These are phyloP conservation scores for Phaonia tiefii DNA, from an alignment of 2,888 invertebrate genomes.

Conservation along the genomic window DNA sequence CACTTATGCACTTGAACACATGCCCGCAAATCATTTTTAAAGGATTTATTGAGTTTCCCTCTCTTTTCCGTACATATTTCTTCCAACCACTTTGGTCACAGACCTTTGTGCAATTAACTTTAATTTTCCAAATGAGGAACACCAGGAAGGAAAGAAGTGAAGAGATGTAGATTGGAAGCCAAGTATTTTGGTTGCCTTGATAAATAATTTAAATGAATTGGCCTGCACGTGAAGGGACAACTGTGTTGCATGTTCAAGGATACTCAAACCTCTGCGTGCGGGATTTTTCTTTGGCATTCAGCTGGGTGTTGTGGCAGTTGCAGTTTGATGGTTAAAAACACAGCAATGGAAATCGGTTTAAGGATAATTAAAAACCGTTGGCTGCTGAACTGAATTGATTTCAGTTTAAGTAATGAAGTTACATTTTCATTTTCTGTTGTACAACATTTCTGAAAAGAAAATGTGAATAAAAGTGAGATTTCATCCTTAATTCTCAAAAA, in stretches of 20 bases:
- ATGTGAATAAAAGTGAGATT: no score
- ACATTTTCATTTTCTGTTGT: no score
- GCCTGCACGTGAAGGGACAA: neutral
- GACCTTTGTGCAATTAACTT: constrained; percentile 60
- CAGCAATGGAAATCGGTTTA: constrained; percentile 28
- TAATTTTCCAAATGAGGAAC: neutral
- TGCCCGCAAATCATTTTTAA: neutral
- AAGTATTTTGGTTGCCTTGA: neutral
- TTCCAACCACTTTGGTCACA: constrained; percentile 49
- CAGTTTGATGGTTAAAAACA: constrained; percentile 4
- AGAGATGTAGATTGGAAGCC: neutral
- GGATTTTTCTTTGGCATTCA: constrained; percentile 4
- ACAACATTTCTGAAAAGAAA: no score
- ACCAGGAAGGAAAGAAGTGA: neutral
- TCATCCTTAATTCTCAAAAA: no score
- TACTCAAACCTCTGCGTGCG: neutral
- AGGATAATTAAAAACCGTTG: constrained; percentile 32
- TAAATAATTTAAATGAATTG: neutral
- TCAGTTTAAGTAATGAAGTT: neutral
- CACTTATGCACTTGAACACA: neutral
- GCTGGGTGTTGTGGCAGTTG: neutral
- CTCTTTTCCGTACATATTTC: constrained; percentile 21
- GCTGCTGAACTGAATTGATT: constrained; percentile 28
- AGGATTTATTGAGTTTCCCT: neutral
- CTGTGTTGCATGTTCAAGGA: neutral